phyloP scores from a whole-genome alignment of 2,888 invertebrate species.

The Meloe dianella region DNA sequence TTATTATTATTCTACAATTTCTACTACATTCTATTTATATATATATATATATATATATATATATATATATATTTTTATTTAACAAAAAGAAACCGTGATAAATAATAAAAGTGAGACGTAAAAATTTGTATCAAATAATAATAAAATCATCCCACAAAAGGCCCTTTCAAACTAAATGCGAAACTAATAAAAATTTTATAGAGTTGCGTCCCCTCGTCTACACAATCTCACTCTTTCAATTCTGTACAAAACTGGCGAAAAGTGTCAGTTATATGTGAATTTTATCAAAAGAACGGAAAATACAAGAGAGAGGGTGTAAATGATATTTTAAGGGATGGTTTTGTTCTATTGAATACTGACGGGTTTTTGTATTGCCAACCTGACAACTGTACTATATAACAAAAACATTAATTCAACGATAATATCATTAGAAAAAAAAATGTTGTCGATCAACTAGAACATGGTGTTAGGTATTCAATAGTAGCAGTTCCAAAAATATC shows the following conservation, averaged over 20 bases:
- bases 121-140: conserved; percentile 44
- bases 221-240: background rate
- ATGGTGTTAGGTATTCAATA: background rate
- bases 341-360: conserved; percentile 33
- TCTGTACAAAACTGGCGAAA: background rate
- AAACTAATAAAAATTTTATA: conserved; percentile 49
- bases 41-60: too few species aligned
- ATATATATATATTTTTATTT: background rate
- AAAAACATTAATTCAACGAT: conserved; percentile 31
- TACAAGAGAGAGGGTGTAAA: conserved; percentile 30
- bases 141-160: conserved; percentile 34
- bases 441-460: too few species aligned
- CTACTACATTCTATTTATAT: too few species aligned
- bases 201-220: conserved; percentile 41
- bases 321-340: conserved; percentile 24
- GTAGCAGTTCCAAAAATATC: background rate
- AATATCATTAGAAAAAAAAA: background rate
- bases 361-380: conserved; percentile 31
- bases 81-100: background rate
- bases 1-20: background rate
- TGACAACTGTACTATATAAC: conserved; percentile 28
- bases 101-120: conserved; percentile 12
- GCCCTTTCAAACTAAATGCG: conserved; percentile 34
- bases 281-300: conserved; percentile 16
- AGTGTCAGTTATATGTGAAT: conserved; percentile 11